Evolutionary conservation across 2,888 invertebrate species (phyloP).

Genomic region (Taenaris catops): DNA sequence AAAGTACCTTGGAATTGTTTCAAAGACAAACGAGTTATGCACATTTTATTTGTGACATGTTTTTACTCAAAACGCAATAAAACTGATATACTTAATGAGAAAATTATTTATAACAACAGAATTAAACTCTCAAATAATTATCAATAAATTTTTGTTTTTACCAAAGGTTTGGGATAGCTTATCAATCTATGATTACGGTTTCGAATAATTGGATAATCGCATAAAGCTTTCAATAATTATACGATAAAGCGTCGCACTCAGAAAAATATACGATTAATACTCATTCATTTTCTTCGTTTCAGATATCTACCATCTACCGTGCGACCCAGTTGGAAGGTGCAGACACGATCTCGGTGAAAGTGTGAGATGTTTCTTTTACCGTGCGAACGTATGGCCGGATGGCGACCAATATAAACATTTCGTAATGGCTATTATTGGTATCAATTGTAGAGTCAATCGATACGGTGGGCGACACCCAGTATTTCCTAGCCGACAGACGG

Average conservation of each 20-base stretch:
- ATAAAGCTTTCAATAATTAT: too few species aligned
- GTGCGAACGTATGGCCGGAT: conserved; percentile 37
- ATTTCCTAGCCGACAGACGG: conserved; percentile 40
- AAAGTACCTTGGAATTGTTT: too few species aligned
- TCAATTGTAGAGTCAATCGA: conserved; percentile 43
- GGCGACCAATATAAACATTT: conserved; percentile 52
- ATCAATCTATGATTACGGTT: conserved; percentile 12
- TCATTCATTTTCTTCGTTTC: conserved; percentile 24
- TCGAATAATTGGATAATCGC: conserved; percentile 18
- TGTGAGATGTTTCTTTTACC: conserved; percentile 46
- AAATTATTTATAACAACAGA: too few species aligned
- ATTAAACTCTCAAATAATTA: too few species aligned
- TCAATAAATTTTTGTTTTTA: too few species aligned
- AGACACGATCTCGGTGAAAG: conserved; percentile 57
- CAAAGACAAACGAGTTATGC: too few species aligned
- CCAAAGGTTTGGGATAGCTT: conserved; percentile 10
- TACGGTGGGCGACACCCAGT: conserved; percentile 39
- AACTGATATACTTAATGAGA: too few species aligned
- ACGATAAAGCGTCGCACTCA: conserved; percentile 24
- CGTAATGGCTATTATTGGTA: conserved; percentile 49
- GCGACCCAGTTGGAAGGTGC: conserved; percentile 49
- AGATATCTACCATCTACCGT: conserved; percentile 38
- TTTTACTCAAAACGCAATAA: too few species aligned
- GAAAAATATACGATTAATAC: conserved; percentile 30
- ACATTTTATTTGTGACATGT: too few species aligned